Conservation (phyloP, 2,113 vertebrate genomes). For the Colossoma macropomum region DNA sequence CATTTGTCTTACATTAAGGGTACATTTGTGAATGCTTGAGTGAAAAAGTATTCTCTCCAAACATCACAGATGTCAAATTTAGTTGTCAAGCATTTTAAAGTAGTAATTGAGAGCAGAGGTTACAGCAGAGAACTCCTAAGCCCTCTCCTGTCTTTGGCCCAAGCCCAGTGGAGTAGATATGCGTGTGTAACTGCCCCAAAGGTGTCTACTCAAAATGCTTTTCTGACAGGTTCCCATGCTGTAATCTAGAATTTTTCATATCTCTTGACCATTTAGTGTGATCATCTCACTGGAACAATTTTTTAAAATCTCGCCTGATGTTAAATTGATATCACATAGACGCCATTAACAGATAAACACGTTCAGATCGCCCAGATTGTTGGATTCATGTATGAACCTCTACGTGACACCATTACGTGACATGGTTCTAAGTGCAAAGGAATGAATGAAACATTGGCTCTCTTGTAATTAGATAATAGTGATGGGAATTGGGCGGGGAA, state of each 20-base stretch:
- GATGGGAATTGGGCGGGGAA: constrained; percentile 36
- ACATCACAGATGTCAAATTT: constrained; percentile 67
- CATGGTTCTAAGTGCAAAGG: not conserved
- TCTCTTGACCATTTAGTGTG: not conserved
- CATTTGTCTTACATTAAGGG: constrained; percentile 72
- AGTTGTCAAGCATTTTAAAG: constrained; percentile 65
- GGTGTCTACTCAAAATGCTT: constrained; percentile 23
- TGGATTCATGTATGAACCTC: not conserved
- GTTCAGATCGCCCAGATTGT: not conserved
- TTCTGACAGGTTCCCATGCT: constrained; percentile 17
- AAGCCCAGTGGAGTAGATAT: constrained; percentile 47
- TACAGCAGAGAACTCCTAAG: constrained; percentile 48
- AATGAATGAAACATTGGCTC: not conserved
- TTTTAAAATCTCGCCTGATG: not conserved
- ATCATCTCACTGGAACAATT: not conserved
- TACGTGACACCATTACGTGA: constrained; percentile 12
- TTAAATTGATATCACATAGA: not conserved
- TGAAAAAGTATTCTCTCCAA: constrained; percentile 57
- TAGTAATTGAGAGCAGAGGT: constrained; percentile 67
- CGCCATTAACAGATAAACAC: not conserved
- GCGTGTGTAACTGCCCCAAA: constrained; percentile 41
- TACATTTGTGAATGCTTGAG: constrained; percentile 55
- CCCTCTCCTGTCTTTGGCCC: constrained; percentile 55
- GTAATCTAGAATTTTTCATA: not conserved
- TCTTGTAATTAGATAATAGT: constrained; percentile 46